A percentile compares a stretch with the other conserved stretches of the same genome.
Evolutionary conservation across 2,797 vertebrate species (phyloP).

Genomic region (Nothura maculosa): DNA sequence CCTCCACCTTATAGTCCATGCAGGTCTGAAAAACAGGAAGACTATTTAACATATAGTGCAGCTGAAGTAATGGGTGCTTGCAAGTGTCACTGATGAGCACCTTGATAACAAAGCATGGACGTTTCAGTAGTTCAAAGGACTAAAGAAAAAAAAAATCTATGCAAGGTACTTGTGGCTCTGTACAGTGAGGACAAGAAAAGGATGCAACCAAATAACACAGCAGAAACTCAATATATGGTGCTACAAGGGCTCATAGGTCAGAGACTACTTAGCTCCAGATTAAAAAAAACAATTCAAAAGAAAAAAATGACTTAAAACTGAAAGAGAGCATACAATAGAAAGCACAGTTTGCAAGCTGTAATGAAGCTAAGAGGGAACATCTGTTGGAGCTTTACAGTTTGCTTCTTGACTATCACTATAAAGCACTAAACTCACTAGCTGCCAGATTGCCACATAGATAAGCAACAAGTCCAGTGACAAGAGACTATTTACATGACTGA

Average conservation of each 20-base stretch:
- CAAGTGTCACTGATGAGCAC: slow-evolving; percentile 7
- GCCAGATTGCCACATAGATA: background rate
- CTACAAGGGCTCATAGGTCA: background rate
- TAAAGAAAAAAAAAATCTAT: background rate
- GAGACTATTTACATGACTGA: background rate
- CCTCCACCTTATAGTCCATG: background rate
- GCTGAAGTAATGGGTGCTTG: slow-evolving; percentile 21
- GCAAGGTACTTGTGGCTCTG: background rate
- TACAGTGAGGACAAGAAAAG: background rate
- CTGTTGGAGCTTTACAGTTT: background rate
- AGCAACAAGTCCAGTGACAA: background rate
- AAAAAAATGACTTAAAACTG: background rate
- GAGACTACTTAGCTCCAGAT: background rate
- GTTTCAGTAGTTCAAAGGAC: slow-evolving; percentile 34
- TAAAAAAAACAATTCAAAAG: too few relatives aligned
- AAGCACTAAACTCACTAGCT: background rate
- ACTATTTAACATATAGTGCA: background rate
- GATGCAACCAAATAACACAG: background rate
- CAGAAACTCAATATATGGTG: background rate
- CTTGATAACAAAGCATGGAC: slow-evolving; percentile 22
- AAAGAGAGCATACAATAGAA: background rate
- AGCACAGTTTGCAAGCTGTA: background rate
- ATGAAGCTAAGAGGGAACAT: background rate
- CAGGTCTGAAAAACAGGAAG: slow-evolving; percentile 34
- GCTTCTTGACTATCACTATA: background rate